Evolutionary conservation across 92 coral and sea anemone species (phyloP).

Genomic region (Heteractis magnifica): DNA sequence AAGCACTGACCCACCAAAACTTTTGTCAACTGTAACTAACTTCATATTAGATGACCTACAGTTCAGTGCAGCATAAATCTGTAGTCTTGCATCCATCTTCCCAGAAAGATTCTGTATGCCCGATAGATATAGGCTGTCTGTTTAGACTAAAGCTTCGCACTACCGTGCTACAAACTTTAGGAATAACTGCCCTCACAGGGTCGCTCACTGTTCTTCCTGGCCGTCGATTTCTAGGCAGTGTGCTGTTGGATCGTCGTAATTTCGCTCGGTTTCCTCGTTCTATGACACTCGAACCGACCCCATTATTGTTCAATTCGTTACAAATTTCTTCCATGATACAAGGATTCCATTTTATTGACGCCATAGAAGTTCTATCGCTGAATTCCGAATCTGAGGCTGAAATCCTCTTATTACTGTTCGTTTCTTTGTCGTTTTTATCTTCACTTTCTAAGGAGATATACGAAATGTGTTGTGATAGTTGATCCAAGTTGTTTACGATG

Average conservation of each 20-base stretch:
- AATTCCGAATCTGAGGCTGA: constrained; percentile 23
- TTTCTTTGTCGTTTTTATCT: not conserved
- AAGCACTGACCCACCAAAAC: not conserved
- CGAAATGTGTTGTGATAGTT: constrained; percentile 17
- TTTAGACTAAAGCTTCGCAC: constrained; percentile 42
- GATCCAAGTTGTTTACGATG: constrained; percentile 23
- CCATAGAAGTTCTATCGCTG: constrained; percentile 6
- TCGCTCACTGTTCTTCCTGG: constrained; percentile 32
- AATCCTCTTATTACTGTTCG: constrained; percentile 23
- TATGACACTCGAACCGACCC: constrained; percentile 20
- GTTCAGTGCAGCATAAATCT: constrained; percentile 40
- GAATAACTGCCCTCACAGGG: constrained; percentile 34
- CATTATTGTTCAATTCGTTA: constrained; percentile 39
- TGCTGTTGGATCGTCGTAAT: constrained; percentile 33
- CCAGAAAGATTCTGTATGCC: constrained; percentile 38
- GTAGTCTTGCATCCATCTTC: constrained; percentile 40
- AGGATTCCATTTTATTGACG: constrained; percentile 25
- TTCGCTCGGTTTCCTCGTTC: constrained; percentile 48
- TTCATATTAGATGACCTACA: not conserved
- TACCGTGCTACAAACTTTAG: constrained; percentile 24
- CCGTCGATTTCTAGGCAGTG: constrained; percentile 15
- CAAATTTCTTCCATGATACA: constrained; percentile 36
- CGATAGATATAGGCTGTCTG: constrained; percentile 33
- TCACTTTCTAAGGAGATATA: constrained; percentile 18
- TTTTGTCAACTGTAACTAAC: not conserved